Conservation (phyloP, 2,888 invertebrate species). For the Muschampia plurimacula region DNA sequence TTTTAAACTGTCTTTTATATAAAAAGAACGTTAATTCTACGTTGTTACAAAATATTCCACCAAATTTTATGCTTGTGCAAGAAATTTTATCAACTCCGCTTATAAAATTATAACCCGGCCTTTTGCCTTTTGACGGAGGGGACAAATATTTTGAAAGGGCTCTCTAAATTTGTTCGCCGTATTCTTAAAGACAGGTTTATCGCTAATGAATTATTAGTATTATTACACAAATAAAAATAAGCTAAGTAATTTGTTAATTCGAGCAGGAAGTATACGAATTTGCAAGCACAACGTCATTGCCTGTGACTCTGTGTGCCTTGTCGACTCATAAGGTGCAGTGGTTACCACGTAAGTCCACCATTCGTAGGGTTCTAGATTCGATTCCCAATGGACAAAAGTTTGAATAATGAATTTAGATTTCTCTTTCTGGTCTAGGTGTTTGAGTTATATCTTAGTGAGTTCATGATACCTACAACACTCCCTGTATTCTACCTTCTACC, state of each 20-base stretch:
- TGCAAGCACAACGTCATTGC: not conserved
- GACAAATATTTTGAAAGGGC: slow-evolving; percentile 26
- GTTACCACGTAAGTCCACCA: too few relatives aligned
- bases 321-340: too few relatives aligned
- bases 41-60: slow-evolving; percentile 39
- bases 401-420: too few relatives aligned
- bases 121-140: slow-evolving; percentile 24
- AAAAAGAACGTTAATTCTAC: slow-evolving; percentile 45
- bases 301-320: too few relatives aligned
- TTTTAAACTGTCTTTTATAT: slow-evolving; percentile 48
- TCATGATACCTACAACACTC: too few relatives aligned
- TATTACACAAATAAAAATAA: slow-evolving; percentile 43
- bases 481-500: too few relatives aligned
- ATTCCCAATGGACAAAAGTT: too few relatives aligned
- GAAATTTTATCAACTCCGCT: slow-evolving; percentile 33
- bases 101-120: slow-evolving; percentile 26
- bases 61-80: slow-evolving; percentile 29
- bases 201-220: not conserved
- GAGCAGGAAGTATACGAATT: not conserved
- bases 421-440: too few relatives aligned
- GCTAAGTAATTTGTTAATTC: not conserved
- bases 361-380: too few relatives aligned
- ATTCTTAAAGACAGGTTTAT: slow-evolving; percentile 1
- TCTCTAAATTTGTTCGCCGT: not conserved
- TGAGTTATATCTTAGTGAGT: too few relatives aligned